A percentile compares a stretch with the other conserved stretches of the same genome.
These are phyloP conservation scores for Sander vitreus DNA, from an alignment of 2,113 vertebrate species.

Conservation along the genomic window DNA sequence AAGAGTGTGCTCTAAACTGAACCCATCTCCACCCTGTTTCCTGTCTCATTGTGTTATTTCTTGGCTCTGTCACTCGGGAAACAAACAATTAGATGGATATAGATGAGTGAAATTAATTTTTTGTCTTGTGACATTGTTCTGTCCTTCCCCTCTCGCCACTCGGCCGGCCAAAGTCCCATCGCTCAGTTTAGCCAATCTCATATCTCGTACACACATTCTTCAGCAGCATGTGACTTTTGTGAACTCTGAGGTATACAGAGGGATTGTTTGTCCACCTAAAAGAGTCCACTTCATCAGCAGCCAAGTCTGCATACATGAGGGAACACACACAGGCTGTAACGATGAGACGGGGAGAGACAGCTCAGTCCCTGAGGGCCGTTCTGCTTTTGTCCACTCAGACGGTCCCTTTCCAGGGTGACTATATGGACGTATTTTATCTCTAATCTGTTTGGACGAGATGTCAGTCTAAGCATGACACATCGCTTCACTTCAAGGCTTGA, in stretches of 20 bases:
- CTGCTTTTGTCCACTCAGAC: slow-evolving; percentile 57
- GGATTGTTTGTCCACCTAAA: slow-evolving; percentile 55
- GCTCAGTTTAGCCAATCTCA: slow-evolving; percentile 31
- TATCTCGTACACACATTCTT: slow-evolving; percentile 59
- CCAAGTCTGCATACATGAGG: slow-evolving; percentile 38
- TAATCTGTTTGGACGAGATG: slow-evolving; percentile 68
- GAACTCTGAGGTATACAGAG: slow-evolving; percentile 46
- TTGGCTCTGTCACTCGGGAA: slow-evolving; percentile 62
- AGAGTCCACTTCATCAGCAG: slow-evolving; percentile 44
- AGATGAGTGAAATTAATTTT: slow-evolving; percentile 50
- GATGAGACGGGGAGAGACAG: slow-evolving; percentile 46
- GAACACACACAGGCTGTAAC: slow-evolving; percentile 1
- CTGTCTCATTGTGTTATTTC: slow-evolving; percentile 67
- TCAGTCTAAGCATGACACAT: slow-evolving; percentile 61
- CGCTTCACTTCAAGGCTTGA: slow-evolving; percentile 14
- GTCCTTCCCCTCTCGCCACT: slow-evolving; percentile 59
- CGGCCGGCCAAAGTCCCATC: not conserved
- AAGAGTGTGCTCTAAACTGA: slow-evolving; percentile 19
- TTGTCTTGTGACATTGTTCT: slow-evolving; percentile 71
- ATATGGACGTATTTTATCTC: slow-evolving; percentile 47
- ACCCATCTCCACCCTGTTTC: slow-evolving; percentile 49
- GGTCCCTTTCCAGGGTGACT: slow-evolving; percentile 27
- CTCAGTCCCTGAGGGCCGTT: slow-evolving; percentile 26
- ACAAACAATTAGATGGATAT: slow-evolving; percentile 67
- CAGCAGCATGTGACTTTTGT: slow-evolving; percentile 76